These are phyloP conservation scores for Emesis furor DNA, from an alignment of 2,888 invertebrate species.

Conservation along the genomic window DNA sequence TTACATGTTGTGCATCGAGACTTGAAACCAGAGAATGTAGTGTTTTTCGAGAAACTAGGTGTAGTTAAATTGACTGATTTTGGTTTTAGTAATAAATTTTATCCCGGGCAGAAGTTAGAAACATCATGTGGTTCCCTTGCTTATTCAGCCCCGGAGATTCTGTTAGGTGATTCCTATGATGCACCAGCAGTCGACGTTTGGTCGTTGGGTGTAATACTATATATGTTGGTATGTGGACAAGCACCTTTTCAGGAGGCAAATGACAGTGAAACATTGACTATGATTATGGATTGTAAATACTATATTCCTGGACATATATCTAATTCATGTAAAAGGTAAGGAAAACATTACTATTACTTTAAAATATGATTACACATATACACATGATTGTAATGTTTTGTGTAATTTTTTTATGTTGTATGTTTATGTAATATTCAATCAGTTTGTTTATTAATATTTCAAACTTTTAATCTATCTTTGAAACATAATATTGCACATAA, in stretches of 20 bases:
- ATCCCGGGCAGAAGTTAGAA: constrained; percentile 98
- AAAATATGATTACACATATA: background rate
- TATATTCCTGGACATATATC: constrained; percentile 97
- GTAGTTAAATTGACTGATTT: constrained; percentile 99
- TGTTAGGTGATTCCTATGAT: constrained; percentile 99
- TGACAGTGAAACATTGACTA: constrained; percentile 99
- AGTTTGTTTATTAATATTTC: no score
- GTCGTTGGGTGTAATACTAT: constrained; percentile 99
- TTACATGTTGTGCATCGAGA: constrained; percentile 96
- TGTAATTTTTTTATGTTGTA: no score
- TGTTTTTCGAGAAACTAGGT: constrained; percentile 99
- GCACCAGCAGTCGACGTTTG: constrained; percentile 99
- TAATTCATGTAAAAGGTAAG: constrained; percentile 95
- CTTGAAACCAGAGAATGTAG: constrained; percentile 99
- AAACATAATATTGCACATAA: no score
- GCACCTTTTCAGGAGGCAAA: constrained; percentile 99
- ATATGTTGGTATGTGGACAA: constrained; percentile 99
- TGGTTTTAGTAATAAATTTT: constrained; percentile 98
- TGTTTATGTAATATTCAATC: no score
- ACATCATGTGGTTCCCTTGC: constrained; percentile 99
- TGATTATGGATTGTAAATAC: constrained; percentile 99
- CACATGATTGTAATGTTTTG: background rate
- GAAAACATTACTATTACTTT: background rate
- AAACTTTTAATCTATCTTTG: no score
- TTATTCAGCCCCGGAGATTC: constrained; percentile 99